These are phyloP conservation scores for Acrobasis repandana DNA, from an alignment of 2,888 invertebrate genomes.

Conservation along the genomic window DNA sequence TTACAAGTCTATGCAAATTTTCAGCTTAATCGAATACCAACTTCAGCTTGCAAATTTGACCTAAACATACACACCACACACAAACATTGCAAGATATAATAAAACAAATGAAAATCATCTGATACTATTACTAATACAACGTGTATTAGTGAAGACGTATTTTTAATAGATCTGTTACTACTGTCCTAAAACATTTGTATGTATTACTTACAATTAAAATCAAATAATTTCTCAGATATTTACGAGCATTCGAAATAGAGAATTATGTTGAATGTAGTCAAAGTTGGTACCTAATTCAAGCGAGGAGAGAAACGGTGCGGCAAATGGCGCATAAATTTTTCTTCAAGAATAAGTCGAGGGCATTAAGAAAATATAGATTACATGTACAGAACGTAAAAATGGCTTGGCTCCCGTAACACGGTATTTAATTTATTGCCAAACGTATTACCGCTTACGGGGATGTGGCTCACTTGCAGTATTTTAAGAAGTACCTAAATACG, in stretches of 20 bases:
- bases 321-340: slow-evolving; percentile 74
- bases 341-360: slow-evolving; percentile 64
- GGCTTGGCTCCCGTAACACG: slow-evolving; percentile 42
- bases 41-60: too few species aligned
- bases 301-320: slow-evolving; percentile 57
- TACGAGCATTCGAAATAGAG: slow-evolving; percentile 38
- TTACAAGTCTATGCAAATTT: too few species aligned
- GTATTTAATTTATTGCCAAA: slow-evolving; percentile 20
- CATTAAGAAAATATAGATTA: slow-evolving; percentile 72
- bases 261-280: slow-evolving; percentile 53
- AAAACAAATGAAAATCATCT: too few species aligned
- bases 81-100: too few species aligned
- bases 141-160: too few species aligned
- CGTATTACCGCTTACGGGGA: slow-evolving; percentile 7
- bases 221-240: slow-evolving; percentile 5
- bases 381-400: slow-evolving; percentile 57
- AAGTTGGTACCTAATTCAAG: slow-evolving; percentile 58
- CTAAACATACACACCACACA: too few species aligned
- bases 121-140: too few species aligned
- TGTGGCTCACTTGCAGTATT: slow-evolving; percentile 3
- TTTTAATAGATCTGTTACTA: too few species aligned
- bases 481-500: background rate
- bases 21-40: too few species aligned
- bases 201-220: background rate
- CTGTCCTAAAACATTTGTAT: too few species aligned